phyloP scores from a whole-genome alignment of 1,140 invertebrate genomes.

The Arctopsyche grandis region DNA sequence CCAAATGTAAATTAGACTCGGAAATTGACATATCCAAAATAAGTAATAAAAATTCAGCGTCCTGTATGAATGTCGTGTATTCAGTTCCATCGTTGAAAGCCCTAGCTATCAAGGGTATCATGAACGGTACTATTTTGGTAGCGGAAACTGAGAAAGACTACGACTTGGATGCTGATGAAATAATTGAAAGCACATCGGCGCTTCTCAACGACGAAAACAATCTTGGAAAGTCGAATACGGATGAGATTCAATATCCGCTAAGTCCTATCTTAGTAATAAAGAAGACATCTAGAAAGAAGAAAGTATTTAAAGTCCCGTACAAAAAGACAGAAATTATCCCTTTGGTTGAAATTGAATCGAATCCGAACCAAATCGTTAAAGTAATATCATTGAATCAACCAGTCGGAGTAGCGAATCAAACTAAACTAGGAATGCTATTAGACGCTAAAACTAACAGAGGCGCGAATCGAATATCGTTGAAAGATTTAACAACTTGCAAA shows the following conservation, averaged over 20 bases:
- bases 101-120: not conserved
- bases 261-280: conserved; percentile 62
- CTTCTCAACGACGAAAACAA: conserved; percentile 48
- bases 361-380: not conserved
- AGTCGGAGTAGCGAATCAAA: too few relatives aligned
- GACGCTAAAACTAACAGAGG: not conserved
- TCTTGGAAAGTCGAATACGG: not conserved
- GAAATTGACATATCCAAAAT: conserved; percentile 14
- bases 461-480: not conserved
- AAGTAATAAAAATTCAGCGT: not conserved
- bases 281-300: conserved; percentile 59
- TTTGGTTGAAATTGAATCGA: not conserved
- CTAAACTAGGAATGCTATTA: not conserved
- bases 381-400: too few relatives aligned
- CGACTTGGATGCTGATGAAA: conserved; percentile 56
- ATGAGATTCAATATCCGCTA: conserved; percentile 51
- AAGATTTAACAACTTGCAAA: conserved; percentile 23
- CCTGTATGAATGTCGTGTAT: too few relatives aligned
- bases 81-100: conserved; percentile 32
- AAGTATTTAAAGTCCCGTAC: conserved; percentile 57
- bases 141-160: conserved; percentile 42
- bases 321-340: conserved; percentile 28
- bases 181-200: conserved; percentile 52
- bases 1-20: conserved; percentile 41
- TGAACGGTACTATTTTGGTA: not conserved